phyloP scores from a whole-genome alignment of 2,113 vertebrate species.

The Corydoras maculifer region DNA sequence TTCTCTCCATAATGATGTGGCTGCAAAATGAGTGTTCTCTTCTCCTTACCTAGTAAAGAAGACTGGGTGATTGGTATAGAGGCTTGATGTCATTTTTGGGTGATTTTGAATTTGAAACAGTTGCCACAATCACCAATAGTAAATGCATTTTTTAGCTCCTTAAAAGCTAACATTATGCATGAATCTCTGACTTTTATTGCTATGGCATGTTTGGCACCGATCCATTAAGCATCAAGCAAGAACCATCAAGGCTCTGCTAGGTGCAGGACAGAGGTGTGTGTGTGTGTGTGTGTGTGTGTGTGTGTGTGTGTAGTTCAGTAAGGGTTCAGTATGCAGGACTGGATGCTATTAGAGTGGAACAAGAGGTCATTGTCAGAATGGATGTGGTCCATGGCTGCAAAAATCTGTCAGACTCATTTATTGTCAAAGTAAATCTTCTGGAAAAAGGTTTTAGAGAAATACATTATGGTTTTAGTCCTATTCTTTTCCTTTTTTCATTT shows the following conservation, averaged over 20 bases:
- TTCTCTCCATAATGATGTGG: too few species aligned
- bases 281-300: conserved; percentile 8
- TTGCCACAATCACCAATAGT: conserved; percentile 18
- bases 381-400: conserved; percentile 31
- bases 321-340: conserved; percentile 21
- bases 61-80: neutral
- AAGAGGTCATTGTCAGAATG: conserved; percentile 37
- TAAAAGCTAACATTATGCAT: conserved; percentile 12
- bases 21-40: neutral
- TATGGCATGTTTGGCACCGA: conserved; percentile 22
- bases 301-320: conserved; percentile 19
- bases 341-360: conserved; percentile 31
- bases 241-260: neutral
- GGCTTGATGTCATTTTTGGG: neutral
- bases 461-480: conserved; percentile 6
- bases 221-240: neutral
- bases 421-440: conserved; percentile 23
- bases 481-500: neutral
- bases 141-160: conserved; percentile 11
- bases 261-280: conserved; percentile 6
- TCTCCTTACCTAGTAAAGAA: neutral
- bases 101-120: neutral
- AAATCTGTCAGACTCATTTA: conserved; percentile 36
- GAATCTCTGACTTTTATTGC: conserved; percentile 27
- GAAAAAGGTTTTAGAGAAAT: conserved; percentile 24